Evolutionary conservation across 2,888 invertebrate species (phyloP), one percentile per base, ranked within the genome.

Genomic region (Anthophora plumipes): DNA sequence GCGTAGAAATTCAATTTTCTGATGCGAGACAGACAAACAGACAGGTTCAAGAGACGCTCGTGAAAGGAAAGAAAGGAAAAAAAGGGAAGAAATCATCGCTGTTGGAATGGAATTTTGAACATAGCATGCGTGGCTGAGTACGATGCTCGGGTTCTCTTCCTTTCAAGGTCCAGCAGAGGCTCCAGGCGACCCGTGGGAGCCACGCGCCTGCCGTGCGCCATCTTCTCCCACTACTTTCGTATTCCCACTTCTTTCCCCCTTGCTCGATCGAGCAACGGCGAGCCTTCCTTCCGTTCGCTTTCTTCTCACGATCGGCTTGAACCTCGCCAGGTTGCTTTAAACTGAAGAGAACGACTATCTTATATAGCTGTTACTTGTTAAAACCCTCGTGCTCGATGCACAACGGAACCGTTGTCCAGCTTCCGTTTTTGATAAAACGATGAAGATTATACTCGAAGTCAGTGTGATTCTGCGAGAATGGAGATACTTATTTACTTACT

Each of bases 131-230:
- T 79, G 69, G 46, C 22, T 20, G 46, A 46, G 70, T 54, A 31
- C 20, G 48, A 12, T 67, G 43, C 59, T 48, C 61, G 48, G 59
- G 22, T 48, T 50, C 46, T 75, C 79, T 77, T 77, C 69, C 84
- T 76, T 81, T 78, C 80, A 70, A 77, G 82, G 78, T 82, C 82
- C 80, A 67, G 76, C 64, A 68, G 54, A 80, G 86, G 82, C 78
- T 77, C 72, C 77, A 85, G 84, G 86, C 89, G 90, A 91, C 91
- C 91, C 91, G 92, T 91, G 91, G 90, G 90, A 91, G 91, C 91
- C 91, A 91, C 91, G 92, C 91, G 91, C 90, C 92, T 89, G 91
- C 90, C 91, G 89, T 89, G 87, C 91, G 91, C 92, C 91, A 87
- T 78, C 68, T 77, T 86, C 86, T 83, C 88, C 86, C 88, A 86